phyloP scores from a whole-genome alignment of 2,888 invertebrate genomes.

The Tetragnatha montana region DNA sequence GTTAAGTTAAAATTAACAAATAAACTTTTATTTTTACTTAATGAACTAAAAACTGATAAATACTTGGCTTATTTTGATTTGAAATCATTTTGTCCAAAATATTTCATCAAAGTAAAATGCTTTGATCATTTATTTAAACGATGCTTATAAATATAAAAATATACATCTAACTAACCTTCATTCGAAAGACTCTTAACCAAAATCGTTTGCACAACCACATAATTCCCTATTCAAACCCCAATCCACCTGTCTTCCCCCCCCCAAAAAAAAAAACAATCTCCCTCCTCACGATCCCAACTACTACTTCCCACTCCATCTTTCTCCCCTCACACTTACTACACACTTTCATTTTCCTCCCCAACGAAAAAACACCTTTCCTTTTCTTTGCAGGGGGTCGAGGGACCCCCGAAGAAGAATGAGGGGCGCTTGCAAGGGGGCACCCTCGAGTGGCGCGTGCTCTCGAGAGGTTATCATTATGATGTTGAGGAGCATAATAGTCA shows the following conservation, averaged over 20 bases:
- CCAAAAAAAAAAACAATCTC: not conserved
- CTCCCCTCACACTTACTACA: not conserved
- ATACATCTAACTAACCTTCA: no score
- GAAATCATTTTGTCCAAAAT: no score
- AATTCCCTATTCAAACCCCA: not conserved
- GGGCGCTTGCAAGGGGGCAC: constrained; percentile 1
- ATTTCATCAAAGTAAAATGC: no score
- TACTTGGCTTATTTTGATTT: no score
- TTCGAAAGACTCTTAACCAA: no score
- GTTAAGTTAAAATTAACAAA: no score
- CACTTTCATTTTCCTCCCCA: not conserved
- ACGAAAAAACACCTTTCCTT: constrained; percentile 34
- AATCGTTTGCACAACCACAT: not conserved
- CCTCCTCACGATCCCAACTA: no score
- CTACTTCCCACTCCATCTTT: not conserved
- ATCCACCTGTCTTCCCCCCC: not conserved
- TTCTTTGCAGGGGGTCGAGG: constrained; percentile 21
- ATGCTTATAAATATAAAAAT: no score
- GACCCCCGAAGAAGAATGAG: constrained; percentile 35
- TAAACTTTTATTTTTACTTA: no score
- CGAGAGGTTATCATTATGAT: constrained; percentile 39
- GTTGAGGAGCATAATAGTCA: constrained; percentile 21
- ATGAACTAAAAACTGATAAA: no score
- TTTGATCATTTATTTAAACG: no score
- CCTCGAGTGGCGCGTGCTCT: constrained; percentile 28